These are phyloP conservation scores for Spongilla lacustris DNA, from an alignment of 37 sponge, comb jelly and placozoan genomes.

Conservation along the genomic window DNA sequence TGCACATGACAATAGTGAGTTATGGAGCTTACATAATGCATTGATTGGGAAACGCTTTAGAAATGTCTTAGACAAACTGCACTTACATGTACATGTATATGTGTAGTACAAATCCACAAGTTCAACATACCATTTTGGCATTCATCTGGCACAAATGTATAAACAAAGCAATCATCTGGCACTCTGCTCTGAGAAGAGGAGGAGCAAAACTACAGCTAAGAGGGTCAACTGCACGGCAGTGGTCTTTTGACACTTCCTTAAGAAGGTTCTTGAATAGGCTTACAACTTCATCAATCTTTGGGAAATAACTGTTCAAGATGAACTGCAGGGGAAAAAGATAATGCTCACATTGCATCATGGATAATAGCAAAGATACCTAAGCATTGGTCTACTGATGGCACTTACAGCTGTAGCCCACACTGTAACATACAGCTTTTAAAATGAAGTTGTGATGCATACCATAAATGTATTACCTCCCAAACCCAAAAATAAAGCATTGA, in stretches of 20 bases:
- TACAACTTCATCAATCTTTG: slow-evolving; percentile 35
- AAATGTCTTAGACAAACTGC: no score
- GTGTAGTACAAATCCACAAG: neutral
- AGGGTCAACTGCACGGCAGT: neutral
- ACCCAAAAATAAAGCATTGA: no score
- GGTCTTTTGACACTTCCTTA: neutral
- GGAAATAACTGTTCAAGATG: slow-evolving; percentile 35
- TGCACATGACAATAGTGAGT: no score
- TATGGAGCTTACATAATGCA: no score
- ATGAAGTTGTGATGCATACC: no score
- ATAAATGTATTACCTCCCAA: no score
- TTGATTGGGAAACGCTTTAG: no score
- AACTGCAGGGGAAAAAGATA: slow-evolving; percentile 12
- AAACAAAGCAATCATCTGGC: slow-evolving; percentile 56
- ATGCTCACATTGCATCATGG: neutral
- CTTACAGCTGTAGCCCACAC: no score
- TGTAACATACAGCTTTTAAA: no score
- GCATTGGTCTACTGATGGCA: no score
- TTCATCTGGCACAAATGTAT: slow-evolving; percentile 21
- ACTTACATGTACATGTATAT: no score
- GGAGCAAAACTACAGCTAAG: slow-evolving; percentile 30
- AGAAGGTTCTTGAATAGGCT: slow-evolving; percentile 14
- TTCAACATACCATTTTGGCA: neutral
- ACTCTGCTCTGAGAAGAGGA: slow-evolving; percentile 63
- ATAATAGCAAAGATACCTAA: no score